Evolutionary conservation across 1,140 invertebrate genomes (phyloP).

Genomic region (Diploscapter pachys): DNA sequence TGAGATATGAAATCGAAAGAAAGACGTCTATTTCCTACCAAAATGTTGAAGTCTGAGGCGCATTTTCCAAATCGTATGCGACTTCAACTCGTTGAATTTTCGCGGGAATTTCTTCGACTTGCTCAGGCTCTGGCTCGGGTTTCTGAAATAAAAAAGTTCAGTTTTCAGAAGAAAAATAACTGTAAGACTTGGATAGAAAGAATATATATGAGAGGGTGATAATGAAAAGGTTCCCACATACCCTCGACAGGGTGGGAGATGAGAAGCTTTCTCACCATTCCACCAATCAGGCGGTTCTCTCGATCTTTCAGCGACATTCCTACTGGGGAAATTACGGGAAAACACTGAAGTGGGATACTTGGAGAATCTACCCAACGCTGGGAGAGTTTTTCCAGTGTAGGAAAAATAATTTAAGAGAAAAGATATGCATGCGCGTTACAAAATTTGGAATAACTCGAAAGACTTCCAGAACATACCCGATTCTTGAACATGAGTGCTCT

Average conservation of each 20-base stretch:
- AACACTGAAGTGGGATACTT: neutral
- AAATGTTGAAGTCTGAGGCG: neutral
- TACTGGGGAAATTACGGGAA: no score
- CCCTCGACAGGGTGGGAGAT: no score
- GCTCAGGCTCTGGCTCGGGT: neutral
- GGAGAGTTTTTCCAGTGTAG: neutral
- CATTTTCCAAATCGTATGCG: constrained; percentile 5
- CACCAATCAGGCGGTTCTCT: no score
- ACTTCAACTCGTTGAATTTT: constrained; percentile 1
- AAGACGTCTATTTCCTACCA: neutral
- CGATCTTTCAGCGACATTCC: no score
- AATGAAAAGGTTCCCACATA: no score
- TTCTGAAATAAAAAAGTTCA: no score
- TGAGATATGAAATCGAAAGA: neutral
- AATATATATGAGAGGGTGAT: no score
- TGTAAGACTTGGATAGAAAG: no score
- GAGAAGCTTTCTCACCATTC: no score
- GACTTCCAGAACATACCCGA: neutral
- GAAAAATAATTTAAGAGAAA: neutral
- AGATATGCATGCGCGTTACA: neutral
- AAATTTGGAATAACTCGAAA: neutral
- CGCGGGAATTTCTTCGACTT: neutral
- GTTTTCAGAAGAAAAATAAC: no score
- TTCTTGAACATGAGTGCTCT: constrained; percentile 8
- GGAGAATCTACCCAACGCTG: neutral